Evolutionary conservation across 2,113 vertebrate genomes (phyloP).

Genomic region (Rhinogobius similis): DNA sequence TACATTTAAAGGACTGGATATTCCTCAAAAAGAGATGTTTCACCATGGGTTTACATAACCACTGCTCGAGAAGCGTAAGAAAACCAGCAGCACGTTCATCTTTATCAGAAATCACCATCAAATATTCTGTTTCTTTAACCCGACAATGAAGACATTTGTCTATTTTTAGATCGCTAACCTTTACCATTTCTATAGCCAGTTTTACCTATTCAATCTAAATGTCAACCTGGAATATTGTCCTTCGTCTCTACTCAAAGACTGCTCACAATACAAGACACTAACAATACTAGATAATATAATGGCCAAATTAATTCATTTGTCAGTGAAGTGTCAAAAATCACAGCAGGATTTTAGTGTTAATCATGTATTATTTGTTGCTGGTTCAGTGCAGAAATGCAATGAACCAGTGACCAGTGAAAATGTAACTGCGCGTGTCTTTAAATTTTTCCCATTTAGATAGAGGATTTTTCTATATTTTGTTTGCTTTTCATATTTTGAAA

Average conservation of each 20-base stretch:
- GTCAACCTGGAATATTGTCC: constrained; percentile 46
- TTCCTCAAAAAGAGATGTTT: background rate
- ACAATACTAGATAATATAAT: background rate
- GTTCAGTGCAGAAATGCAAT: background rate
- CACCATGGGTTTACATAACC: too few species aligned
- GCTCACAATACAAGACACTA: constrained; percentile 8
- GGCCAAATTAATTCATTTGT: background rate
- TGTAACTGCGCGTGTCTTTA: background rate
- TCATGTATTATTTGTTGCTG: background rate
- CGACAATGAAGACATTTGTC: constrained; percentile 17
- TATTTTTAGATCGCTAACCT: constrained; percentile 65
- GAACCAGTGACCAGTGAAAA: background rate
- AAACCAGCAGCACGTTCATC: background rate
- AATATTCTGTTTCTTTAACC: constrained; percentile 9
- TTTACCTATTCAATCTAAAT: constrained; percentile 65
- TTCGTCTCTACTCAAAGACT: background rate
- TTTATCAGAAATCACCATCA: constrained; percentile 2
- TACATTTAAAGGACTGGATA: too few species aligned
- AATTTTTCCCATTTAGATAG: background rate
- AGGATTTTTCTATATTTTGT: background rate
- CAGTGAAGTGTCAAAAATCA: background rate
- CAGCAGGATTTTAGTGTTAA: background rate
- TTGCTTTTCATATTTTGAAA: background rate
- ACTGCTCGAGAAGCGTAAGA: background rate
- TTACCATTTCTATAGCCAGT: constrained; percentile 55